phyloP scores from a whole-genome alignment of 2,797 vertebrate genomes.

The Alca torda region DNA sequence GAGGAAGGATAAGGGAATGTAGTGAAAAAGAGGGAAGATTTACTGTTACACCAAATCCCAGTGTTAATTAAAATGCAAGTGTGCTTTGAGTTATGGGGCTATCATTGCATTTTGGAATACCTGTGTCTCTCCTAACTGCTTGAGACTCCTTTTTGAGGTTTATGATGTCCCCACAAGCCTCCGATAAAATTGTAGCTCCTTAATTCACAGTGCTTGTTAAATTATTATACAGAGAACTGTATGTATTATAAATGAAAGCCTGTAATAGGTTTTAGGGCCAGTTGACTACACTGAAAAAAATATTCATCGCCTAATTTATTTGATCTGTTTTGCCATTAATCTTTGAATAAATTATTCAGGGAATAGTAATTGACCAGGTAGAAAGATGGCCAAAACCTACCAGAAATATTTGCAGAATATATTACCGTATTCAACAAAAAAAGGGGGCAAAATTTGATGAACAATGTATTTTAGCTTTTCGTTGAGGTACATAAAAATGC shows the following conservation, averaged over 20 bases:
- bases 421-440: neutral
- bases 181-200: neutral
- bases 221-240: neutral
- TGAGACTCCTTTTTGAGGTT: neutral
- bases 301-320: neutral
- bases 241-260: constrained; percentile 26
- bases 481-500: neutral
- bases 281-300: constrained; percentile 13
- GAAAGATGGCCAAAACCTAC: neutral
- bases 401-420: neutral
- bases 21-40: neutral
- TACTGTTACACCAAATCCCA: neutral
- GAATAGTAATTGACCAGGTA: neutral
- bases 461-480: neutral
- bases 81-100: neutral
- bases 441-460: neutral
- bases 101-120: neutral
- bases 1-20: neutral
- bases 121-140: neutral
- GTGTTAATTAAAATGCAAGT: neutral
- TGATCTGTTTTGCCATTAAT: constrained; percentile 23
- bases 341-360: constrained; percentile 37
- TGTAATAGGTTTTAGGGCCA: neutral
- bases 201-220: neutral
- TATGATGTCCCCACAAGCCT: neutral